Evolutionary conservation across 2,888 invertebrate species (phyloP).

Genomic region (Xylophagus ater): DNA sequence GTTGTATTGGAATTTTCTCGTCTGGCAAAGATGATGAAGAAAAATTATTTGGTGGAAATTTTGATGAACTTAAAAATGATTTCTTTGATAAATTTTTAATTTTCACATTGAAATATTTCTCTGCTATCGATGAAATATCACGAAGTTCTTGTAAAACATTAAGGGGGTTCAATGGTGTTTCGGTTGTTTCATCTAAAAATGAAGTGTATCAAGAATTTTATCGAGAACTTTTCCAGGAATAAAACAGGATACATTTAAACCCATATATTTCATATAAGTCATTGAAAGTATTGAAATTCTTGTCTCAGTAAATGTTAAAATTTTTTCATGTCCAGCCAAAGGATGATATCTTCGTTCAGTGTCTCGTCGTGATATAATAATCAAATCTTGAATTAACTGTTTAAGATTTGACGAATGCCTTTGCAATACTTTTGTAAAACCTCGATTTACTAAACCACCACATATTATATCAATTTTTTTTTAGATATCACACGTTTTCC

Average conservation of each 20-base stretch:
- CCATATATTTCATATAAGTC: slow-evolving; percentile 50
- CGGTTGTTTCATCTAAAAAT: slow-evolving; percentile 54
- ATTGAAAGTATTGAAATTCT: slow-evolving; percentile 83
- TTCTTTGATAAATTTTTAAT: slow-evolving; percentile 41
- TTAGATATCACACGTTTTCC: slow-evolving; percentile 64
- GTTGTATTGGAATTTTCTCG: slow-evolving; percentile 5
- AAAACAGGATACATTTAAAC: slow-evolving; percentile 1
- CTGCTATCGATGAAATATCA: slow-evolving; percentile 80
- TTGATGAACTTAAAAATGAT: slow-evolving; percentile 18
- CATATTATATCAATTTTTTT: slow-evolving; percentile 61
- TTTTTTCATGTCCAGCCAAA: slow-evolving; percentile 75
- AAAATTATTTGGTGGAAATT: slow-evolving; percentile 18
- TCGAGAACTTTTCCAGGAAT: slow-evolving; percentile 91
- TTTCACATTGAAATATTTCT: slow-evolving; percentile 91
- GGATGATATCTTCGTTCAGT: slow-evolving; percentile 79
- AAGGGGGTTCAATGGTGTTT: slow-evolving; percentile 60
- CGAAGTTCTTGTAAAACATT: slow-evolving; percentile 79
- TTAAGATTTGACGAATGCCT: slow-evolving; percentile 64
- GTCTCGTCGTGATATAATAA: slow-evolving; percentile 77
- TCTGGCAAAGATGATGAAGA: neutral
- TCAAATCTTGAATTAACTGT: slow-evolving; percentile 67
- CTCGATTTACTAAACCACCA: slow-evolving; percentile 64
- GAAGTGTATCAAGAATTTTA: slow-evolving; percentile 67
- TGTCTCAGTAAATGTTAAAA: slow-evolving; percentile 80
- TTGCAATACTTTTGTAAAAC: slow-evolving; percentile 69